Base-by-base conservation (phyloP, 1,140 invertebrate genomes). In the Drosophila repletoides region DNA sequence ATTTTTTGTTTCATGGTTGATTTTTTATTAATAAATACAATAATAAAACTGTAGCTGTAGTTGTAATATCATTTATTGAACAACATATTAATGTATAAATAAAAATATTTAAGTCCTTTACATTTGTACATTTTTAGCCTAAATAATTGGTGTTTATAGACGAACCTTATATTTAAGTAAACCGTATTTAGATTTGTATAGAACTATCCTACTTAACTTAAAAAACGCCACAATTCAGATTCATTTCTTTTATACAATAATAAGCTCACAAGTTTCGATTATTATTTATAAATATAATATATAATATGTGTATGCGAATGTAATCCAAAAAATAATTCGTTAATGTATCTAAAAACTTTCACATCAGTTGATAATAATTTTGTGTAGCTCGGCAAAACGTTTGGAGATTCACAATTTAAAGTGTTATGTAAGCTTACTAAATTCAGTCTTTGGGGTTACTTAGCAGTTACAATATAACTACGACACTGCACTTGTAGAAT, bases 371-470 rank as follows among this genome's bases (percentile, higher is more conserved):
- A 38, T 36, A 17, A 34, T 33, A 40, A 40, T 31, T 43, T 33
- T 24, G 31, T 33, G 29, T 36, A 26, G 36, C 46, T 33, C 29
- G 15, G 33, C 65, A 34, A 68, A 60, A 26, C n/a, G 12, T 10
- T 46, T 17, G 15, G 51, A 73, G 66, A 80, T 58, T 81, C 56
- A 33, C 65, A 49, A 24, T 24, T 41, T 21, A 61, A 68, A 45
- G 33, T 71, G 40, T 73, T 67, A 59, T 14, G 74, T 61, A 71
- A 49, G 55, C 66, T 74, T 79, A 79, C 66, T 72, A 75, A 69
- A 72, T 84, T 84, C 79, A 84, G 79, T 84, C 79, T 84, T 84
- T 84, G 80, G 80, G 80, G 75, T 86, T 63, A 59, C 65, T 66
- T 83, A 66, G 34, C 28, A 70, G 52, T 70, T 31, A 55, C 63